These are phyloP conservation scores for Stictonetta naevosa DNA, from an alignment of 2,113 vertebrate species.

Conservation along the genomic window DNA sequence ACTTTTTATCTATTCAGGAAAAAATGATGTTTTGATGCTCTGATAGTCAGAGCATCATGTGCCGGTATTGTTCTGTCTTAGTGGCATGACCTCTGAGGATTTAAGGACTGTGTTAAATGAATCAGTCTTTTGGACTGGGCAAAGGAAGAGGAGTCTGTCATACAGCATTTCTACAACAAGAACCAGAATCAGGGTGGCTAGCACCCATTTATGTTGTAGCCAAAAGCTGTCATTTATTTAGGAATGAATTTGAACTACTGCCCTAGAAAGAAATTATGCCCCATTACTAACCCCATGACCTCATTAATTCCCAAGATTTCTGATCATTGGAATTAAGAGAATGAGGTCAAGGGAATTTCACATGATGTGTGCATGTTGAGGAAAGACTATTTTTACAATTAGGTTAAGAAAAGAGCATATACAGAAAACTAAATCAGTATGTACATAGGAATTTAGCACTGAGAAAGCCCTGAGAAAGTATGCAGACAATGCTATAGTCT, in stretches of 20 bases:
- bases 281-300: neutral
- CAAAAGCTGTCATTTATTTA: neutral
- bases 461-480: neutral
- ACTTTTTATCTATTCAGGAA: neutral
- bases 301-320: neutral
- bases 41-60: neutral
- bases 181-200: neutral
- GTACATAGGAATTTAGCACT: neutral
- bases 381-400: neutral
- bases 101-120: neutral
- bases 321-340: neutral
- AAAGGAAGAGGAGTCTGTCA: accelerated
- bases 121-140: neutral
- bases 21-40: neutral
- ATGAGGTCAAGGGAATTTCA: neutral
- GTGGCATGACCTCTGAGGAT: neutral
- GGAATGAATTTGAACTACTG: neutral
- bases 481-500: neutral
- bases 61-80: neutral
- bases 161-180: neutral
- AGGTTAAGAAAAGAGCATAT: neutral
- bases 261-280: neutral
- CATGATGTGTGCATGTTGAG: neutral
- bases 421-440: neutral
- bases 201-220: neutral